Evolutionary conservation across 23 tunicate species (phyloP).

Genomic region (Aplidium turbinatum): DNA sequence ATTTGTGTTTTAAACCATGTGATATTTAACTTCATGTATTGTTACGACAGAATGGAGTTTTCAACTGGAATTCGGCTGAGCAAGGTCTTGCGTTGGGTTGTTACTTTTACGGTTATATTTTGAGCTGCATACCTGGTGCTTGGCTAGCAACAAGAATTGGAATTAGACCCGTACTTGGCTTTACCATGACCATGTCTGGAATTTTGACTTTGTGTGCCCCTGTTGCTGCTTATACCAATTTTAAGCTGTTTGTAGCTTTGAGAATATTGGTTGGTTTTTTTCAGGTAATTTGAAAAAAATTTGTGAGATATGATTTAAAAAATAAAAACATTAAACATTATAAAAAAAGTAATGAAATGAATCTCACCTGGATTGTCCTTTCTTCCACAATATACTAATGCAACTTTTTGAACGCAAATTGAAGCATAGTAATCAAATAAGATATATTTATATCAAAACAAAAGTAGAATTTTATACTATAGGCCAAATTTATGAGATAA

Average conservation of each 20-base stretch:
- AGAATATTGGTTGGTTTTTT: slow-evolving; percentile 67
- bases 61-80: slow-evolving; percentile 45
- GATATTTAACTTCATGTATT: too few species aligned
- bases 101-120: slow-evolving; percentile 77
- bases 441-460: too few species aligned
- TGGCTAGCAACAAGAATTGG: slow-evolving; percentile 73
- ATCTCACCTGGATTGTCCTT: too few species aligned
- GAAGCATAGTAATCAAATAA: too few species aligned
- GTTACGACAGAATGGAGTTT: slow-evolving; percentile 60
- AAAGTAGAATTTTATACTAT: too few species aligned
- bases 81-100: slow-evolving; percentile 57
- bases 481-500: too few species aligned
- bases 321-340: too few species aligned
- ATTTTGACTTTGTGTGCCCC: slow-evolving; percentile 58
- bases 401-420: too few species aligned
- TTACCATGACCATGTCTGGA: slow-evolving; percentile 61
- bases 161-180: slow-evolving; percentile 63
- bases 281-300: too few species aligned
- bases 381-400: too few species aligned
- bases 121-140: slow-evolving; percentile 80
- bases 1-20: not conserved
- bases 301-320: too few species aligned
- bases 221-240: slow-evolving; percentile 55
- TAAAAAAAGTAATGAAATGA: too few species aligned
- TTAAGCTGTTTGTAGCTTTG: slow-evolving; percentile 64